A percentile compares a stretch with the other conserved stretches of the same genome.
phyloP scores from a whole-genome alignment of 1,140 invertebrate genomes.

The Thrips palmi region DNA sequence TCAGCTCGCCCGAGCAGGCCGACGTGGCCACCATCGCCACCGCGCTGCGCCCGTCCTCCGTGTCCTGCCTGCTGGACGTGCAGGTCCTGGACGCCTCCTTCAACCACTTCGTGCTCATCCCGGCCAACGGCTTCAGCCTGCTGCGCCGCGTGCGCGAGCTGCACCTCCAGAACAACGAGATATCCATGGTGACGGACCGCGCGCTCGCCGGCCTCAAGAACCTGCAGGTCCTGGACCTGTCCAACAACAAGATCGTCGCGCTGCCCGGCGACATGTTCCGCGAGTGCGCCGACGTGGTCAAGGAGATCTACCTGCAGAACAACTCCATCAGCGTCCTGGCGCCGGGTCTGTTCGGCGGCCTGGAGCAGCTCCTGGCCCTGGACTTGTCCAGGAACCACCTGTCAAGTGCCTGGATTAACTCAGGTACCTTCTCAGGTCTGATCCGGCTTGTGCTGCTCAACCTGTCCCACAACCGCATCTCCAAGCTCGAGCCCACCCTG shows the following conservation, averaged over 20 bases:
- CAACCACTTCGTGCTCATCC: conserved; percentile 66
- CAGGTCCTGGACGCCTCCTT: conserved; percentile 64
- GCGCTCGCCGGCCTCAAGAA: conserved; percentile 58
- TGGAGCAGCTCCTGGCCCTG: conserved; percentile 66
- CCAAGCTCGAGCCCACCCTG: conserved; percentile 55
- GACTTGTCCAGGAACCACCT: conserved; percentile 77
- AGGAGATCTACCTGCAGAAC: conserved; percentile 72
- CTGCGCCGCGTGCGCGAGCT: conserved; percentile 53
- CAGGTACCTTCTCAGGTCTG: conserved; percentile 65
- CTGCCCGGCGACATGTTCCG: conserved; percentile 67
- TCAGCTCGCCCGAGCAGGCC: conserved; percentile 17
- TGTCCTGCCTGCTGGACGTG: conserved; percentile 54
- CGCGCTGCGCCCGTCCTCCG: conserved; percentile 18
- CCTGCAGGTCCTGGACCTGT: conserved; percentile 63
- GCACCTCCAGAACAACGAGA: conserved; percentile 65
- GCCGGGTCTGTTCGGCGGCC: conserved; percentile 59
- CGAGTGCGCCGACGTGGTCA: conserved; percentile 54
- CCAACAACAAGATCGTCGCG: conserved; percentile 71
- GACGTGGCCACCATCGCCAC: conserved; percentile 13
- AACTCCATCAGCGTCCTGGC: conserved; percentile 69
- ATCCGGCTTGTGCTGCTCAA: conserved; percentile 72
- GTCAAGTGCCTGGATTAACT: conserved; percentile 62
- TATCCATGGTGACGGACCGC: conserved; percentile 64
- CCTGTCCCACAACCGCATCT: conserved; percentile 66
- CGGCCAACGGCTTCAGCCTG: conserved; percentile 57